Base-by-base conservation (phyloP, 2,113 vertebrate genomes). In the Aepyceros melampus region DNA sequence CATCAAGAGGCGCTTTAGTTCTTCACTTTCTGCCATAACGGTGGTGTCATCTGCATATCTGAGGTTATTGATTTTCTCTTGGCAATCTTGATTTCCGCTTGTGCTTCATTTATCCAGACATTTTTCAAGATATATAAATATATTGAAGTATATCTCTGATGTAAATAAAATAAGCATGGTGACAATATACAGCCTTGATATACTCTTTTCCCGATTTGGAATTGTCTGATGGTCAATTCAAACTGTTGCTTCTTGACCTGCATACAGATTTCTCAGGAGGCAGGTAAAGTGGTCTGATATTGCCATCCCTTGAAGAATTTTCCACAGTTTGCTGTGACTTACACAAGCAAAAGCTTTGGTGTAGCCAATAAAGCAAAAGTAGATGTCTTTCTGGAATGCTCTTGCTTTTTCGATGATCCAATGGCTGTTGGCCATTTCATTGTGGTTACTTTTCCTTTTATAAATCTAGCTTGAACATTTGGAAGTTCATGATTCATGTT, bases 371-470 rank as follows among this genome's bases (percentile, higher is more conserved):
- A 71, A 71, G n/a, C n/a, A 71, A 5, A 64, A 64, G 33, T 64
- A 64, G 33, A 64, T 64, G 62, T n/a, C 7, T n/a, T 64, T 64
- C 16, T 64, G 62, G 62, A 64, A 64, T 7, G 29, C 11, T 64
- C 62, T n/a, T 64, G 62, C 16, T 64, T 64, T 9, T 64, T n/a
- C 0, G 0, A n/a, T 64, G 62, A n/a, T n/a, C 62, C 7, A n/a
- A 4, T 64, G 15, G 31, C 33, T n/a, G 33, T 19, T 64, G 3
- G 31, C 7, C n/a, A 64, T 64, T n/a, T 64, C 31, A 64, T n/a
- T 19, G 15, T n/a, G 33, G 31, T 64, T 64, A n/a, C 16, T 64
- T 33, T n/a, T 7, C 16, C 3, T 64, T 64, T 64, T 64, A n/a
- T 64, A 64, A n/a, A 64, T 9, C 62, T 33, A 64, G 7, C 62